Evolutionary conservation across 2,113 vertebrate species (phyloP), one percentile per base, ranked within the genome.

Genomic region (Abramis brama): DNA sequence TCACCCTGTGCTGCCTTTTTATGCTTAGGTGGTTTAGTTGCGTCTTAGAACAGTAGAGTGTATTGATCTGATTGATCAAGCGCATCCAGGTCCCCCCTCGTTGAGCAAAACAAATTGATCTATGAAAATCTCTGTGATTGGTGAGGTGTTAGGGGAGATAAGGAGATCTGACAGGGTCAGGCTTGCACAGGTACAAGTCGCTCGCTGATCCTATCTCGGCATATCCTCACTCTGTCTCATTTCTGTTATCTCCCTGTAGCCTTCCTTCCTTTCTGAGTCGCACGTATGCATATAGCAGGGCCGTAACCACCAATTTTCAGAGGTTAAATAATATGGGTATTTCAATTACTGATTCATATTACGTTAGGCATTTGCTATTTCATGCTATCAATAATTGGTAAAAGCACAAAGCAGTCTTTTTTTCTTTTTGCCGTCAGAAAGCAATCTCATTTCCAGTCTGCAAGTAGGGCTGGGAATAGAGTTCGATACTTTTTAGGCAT

Each of bases 51-150:
- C 30, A 73, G 50, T 30, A 39, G 12, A 73, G 50, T 25, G 23
- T 73, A 83, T 83, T 83, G 81, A 83, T 83, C 66, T 11, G 66
- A 43, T 83, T 55, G 50, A 66, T 71, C 66, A 43, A 83, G 66
- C 66, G 1, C 30, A 57, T 83, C 50, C 47, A 59, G 81, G 19
- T 83, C 81, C 81, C 50, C 43, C 81, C 23, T 83, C 33, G 47
- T 73, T 70, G 50, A 83, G 50, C 19, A 39, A 83, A 82, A 82
- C 27, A 23, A 33, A 73, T 71, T 36, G 64, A 73, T 70, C 19
- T 84, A 39, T 62, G 62, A 64, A 71, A 57, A 27, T 83, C 70
- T 78, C 60, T 86, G 86, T 88, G 74, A 86, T 83, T 74, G 84
- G 25, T 78, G 78, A 23, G 13, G 50, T 71, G 79, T 59, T 70